Conservation (phyloP, 2,113 vertebrate species). For the Gallinago jamesoni region DNA sequence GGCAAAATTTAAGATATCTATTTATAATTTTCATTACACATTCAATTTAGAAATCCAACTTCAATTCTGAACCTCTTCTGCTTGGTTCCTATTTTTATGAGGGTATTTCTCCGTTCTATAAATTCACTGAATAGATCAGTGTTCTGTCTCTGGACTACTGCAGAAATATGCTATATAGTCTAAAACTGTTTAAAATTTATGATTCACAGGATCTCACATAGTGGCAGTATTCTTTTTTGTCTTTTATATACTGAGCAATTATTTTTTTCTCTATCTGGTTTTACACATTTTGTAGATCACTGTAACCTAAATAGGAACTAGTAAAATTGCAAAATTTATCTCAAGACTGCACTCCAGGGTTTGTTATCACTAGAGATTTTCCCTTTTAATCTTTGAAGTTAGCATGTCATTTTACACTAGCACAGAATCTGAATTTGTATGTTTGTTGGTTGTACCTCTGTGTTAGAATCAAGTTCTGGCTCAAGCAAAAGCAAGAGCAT, state of each 20-base stretch:
- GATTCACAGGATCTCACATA: neutral
- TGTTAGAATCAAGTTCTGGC: neutral
- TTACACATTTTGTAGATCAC: neutral
- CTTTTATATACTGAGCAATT: neutral
- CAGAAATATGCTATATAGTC: neutral
- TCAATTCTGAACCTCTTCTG: neutral
- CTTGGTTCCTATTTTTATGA: neutral
- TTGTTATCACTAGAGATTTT: neutral
- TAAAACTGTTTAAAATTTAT: neutral
- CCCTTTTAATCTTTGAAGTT: neutral
- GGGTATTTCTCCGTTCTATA: neutral
- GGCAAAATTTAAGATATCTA: neutral
- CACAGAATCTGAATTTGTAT: neutral
- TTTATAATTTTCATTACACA: neutral
- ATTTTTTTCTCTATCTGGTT: neutral
- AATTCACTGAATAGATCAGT: neutral
- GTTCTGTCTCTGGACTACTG: neutral
- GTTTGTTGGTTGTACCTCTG: neutral
- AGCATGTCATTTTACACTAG: neutral
- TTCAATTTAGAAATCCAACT: neutral
- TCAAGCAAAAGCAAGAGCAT: neutral
- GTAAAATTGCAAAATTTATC: neutral
- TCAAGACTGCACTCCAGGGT: neutral
- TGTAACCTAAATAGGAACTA: neutral
- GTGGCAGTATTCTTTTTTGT: neutral